A percentile compares a stretch with the other conserved stretches of the same genome.
These are phyloP conservation scores for Tangara arthus DNA, from an alignment of 2,797 vertebrate genomes.

Conservation along the genomic window DNA sequence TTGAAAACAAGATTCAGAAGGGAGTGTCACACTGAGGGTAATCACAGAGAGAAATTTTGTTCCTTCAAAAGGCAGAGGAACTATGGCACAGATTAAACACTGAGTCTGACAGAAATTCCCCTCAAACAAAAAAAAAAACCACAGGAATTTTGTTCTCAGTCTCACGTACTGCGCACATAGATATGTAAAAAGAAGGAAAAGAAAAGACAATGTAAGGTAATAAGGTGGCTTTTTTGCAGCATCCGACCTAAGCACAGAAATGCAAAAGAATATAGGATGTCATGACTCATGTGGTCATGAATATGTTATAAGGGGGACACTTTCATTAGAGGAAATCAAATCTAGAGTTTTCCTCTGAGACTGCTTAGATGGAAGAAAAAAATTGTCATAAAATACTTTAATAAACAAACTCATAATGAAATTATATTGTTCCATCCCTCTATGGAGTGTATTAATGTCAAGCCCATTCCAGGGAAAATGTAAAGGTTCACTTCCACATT, in stretches of 20 bases:
- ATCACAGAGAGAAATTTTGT: neutral
- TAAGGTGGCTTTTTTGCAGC: neutral
- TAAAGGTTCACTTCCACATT: neutral
- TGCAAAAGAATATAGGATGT: neutral
- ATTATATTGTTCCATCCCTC: neutral
- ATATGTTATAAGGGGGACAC: neutral
- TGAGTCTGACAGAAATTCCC: neutral
- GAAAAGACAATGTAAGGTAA: neutral
- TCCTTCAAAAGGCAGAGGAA: neutral
- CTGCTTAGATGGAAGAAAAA: neutral
- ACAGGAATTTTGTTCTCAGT: neutral
- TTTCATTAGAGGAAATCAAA: constrained; percentile 25
- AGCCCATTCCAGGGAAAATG: neutral
- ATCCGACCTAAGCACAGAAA: neutral
- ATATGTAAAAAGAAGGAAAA: neutral
- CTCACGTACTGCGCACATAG: neutral
- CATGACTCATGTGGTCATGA: neutral
- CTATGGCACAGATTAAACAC: neutral
- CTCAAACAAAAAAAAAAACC: neutral
- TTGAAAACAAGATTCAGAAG: neutral
- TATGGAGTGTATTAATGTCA: neutral
- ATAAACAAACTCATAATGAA: constrained; percentile 45
- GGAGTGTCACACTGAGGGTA: neutral
- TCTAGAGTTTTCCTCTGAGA: constrained; percentile 9
- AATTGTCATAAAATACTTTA: neutral